Percentiles rank a stretch among this genome's conserved stretches.
phyloP scores from a whole-genome alignment of 2,113 vertebrate genomes.

The Nerophis lumbriciformis region DNA sequence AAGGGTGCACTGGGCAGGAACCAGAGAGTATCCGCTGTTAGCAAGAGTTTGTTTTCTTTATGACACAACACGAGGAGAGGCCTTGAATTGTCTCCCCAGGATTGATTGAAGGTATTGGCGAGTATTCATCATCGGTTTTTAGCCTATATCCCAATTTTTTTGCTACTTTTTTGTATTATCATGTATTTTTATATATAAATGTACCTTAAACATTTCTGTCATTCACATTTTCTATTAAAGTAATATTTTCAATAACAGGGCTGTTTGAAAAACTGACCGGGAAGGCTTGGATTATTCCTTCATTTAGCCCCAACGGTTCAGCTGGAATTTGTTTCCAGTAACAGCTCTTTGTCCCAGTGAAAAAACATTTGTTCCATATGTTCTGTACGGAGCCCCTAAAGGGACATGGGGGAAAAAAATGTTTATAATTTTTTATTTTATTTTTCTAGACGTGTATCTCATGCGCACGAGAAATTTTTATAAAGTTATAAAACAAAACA shows the following conservation, averaged over 20 bases:
- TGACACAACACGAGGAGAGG: conserved; percentile 52
- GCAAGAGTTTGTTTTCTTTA: conserved; percentile 34
- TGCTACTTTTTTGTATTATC: conserved; percentile 77
- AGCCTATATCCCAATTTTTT: conserved; percentile 72
- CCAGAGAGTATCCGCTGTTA: conserved; percentile 60
- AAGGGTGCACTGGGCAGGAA: conserved; percentile 58
- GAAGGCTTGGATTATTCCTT: conserved; percentile 57
- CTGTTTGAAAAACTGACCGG: conserved; percentile 65
- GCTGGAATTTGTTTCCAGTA: conserved; percentile 42
- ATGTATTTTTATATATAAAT: conserved; percentile 80
- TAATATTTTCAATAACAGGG: conserved; percentile 70
- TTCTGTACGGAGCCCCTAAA: neutral
- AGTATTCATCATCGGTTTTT: conserved; percentile 63
- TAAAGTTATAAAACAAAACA: too few relatives aligned
- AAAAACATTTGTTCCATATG: conserved; percentile 49
- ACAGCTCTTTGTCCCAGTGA: conserved; percentile 44
- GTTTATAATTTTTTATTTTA: too few relatives aligned
- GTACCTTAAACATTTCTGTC: conserved; percentile 73
- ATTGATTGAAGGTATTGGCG: conserved; percentile 69
- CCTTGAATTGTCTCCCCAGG: conserved; percentile 40
- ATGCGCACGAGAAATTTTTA: too few relatives aligned
- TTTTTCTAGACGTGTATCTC: too few relatives aligned
- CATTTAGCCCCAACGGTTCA: conserved; percentile 34
- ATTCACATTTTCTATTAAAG: conserved; percentile 77
- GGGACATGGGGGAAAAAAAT: too few relatives aligned